A percentile compares a stretch with the other conserved stretches of the same genome.
Conservation (phyloP, 2,888 invertebrate genomes). For the Timema podura region DNA sequence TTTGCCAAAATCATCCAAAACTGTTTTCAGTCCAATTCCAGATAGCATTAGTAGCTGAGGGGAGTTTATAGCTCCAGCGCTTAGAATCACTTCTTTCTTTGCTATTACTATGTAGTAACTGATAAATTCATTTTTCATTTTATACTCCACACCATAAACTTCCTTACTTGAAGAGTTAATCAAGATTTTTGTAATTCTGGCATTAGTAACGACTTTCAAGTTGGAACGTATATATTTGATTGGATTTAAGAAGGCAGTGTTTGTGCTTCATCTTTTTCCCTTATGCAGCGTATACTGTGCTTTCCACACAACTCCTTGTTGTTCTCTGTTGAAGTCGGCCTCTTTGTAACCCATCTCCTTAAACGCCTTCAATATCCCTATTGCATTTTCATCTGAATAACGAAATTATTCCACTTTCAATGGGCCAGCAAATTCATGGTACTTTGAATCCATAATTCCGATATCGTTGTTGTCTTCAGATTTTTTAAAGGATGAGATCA, state of each 20-base stretch:
- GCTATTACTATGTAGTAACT: neutral
- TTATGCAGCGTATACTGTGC: conserved; percentile 5
- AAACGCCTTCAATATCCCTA: neutral
- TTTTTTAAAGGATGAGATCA: too few species aligned
- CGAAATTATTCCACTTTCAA: conserved; percentile 1
- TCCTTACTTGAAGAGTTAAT: conserved; percentile 8
- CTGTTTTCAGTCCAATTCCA: conserved; percentile 5
- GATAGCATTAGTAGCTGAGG: conserved; percentile 18
- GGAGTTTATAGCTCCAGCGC: conserved; percentile 6
- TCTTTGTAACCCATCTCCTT: neutral
- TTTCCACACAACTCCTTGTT: neutral
- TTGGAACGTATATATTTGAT: neutral
- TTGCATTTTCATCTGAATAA: neutral
- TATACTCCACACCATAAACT: conserved; percentile 13
- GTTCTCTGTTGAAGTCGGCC: neutral
- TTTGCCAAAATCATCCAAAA: neutral
- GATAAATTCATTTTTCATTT: neutral
- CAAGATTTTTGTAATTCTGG: conserved; percentile 10
- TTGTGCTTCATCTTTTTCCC: conserved; percentile 2
- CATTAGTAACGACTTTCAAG: conserved; percentile 8
- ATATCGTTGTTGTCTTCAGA: too few species aligned
- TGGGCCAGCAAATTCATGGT: conserved; percentile 10
- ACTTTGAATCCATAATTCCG: neutral
- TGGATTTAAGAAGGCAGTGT: conserved; percentile 18
- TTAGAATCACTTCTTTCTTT: conserved; percentile 4